Base-by-base conservation (phyloP, 1,140 invertebrate genomes). In the Microplitis demolitor region DNA sequence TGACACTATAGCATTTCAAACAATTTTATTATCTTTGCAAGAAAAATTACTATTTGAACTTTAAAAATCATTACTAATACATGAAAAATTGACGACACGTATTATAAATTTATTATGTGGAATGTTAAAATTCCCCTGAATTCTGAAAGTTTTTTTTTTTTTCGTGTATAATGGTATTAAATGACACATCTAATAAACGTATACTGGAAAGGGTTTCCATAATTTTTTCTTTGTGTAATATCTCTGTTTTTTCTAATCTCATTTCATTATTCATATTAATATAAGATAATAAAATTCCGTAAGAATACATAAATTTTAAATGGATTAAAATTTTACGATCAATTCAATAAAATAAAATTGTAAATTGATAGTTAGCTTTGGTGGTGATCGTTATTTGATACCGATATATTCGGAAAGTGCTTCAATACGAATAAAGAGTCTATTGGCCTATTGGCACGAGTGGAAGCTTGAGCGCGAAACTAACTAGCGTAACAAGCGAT, bases 401-500 rank as follows among this genome's bases (percentile, higher is more conserved):
- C 37, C 24, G 53, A 13, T 45, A 45, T 54, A 54, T 54, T 54
- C 53, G 53, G 4, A 54, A 54, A 54, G 53, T 54, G 53, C 53
- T 16, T 54, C n/a, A 16, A 54, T 54, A 54, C 53, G 53, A 54
- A 54, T 45, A 45, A 45, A 45, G 39, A 16, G 53, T 54, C 53
- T 54, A 54, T 54, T 50, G 45, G 6, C 13, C 45, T 50, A 24
- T 24, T 45, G 39, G 39, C 39, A 45, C 53, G 13, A 54, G 13
- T 54, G n/a, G 16, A 54, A 54, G n/a, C n/a, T 14, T 54, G 53
- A n/a, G n/a, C 53, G 53, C 13, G 53, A 54, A 54, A n/a, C 37
- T 33, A 50, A 14, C 39, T 51, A 33, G 72, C 51, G 58, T 63
- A 61, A 69, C 66, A 63, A 58, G 66, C 67, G 61, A 74, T 74